A percentile compares a stretch with the other conserved stretches of the same genome.
Evolutionary conservation across 2,797 vertebrate genomes (phyloP).

Genomic region (Coregonus suidteri): DNA sequence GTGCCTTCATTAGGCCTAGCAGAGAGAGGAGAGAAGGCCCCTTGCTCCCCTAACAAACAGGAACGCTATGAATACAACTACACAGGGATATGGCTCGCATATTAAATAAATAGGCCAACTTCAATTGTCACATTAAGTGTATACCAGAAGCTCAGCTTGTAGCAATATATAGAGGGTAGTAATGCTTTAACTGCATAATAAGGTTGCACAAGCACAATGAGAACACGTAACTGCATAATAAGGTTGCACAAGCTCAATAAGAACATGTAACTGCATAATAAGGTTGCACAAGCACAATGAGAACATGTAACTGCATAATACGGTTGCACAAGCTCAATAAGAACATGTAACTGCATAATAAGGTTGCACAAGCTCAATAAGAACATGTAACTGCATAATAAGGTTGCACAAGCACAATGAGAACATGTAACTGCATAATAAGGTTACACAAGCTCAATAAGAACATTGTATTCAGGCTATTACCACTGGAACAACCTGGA

Average conservation of each 20-base stretch:
- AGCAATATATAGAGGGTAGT: not conserved
- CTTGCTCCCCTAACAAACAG: not conserved
- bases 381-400: not conserved
- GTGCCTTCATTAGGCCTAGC: constrained; percentile 34
- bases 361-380: not conserved
- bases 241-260: not conserved
- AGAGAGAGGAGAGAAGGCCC: not conserved
- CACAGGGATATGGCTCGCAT: constrained; percentile 8
- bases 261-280: not conserved
- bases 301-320: not conserved
- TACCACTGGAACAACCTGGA: constrained; percentile 50
- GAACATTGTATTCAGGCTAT: constrained; percentile 53
- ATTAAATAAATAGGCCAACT: not conserved
- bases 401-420: not conserved
- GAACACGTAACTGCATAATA: not conserved
- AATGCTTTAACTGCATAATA: not conserved
- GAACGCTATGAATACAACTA: not conserved
- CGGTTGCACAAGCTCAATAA: not conserved
- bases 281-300: not conserved
- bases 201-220: not conserved
- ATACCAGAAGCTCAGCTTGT: not conserved
- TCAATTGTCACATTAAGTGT: not conserved
- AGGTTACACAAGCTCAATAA: not conserved
- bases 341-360: not conserved
- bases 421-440: not conserved